Conservation (phyloP, 2,797 vertebrate genomes). For the Anguilla pacifica region DNA sequence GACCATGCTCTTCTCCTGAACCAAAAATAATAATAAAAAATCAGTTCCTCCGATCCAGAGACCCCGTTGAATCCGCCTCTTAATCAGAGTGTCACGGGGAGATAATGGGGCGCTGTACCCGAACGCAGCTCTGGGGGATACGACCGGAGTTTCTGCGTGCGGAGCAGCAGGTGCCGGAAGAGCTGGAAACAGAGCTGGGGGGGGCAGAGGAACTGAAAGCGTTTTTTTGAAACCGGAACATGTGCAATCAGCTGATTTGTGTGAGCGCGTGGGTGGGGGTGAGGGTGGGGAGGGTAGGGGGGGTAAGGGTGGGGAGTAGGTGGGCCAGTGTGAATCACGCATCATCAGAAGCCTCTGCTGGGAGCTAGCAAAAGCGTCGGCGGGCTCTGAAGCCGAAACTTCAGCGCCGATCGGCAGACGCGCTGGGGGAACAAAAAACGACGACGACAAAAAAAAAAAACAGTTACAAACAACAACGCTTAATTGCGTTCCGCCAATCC, state of each 20-base stretch:
- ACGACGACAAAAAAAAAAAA: not conserved
- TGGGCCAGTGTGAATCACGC: not conserved
- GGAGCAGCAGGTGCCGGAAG: not conserved
- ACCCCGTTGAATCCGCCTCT: not conserved
- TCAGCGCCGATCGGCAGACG: not conserved
- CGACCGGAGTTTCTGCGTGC: not conserved
- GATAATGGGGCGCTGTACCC: not conserved
- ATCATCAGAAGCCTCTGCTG: constrained; percentile 10
- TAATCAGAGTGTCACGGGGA: not conserved
- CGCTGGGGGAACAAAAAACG: not conserved
- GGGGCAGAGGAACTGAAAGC: not conserved
- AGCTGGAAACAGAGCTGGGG: not conserved
- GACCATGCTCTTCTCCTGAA: no score
- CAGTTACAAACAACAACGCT: not conserved
- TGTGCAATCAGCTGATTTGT: constrained; percentile 7
- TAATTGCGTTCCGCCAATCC: not conserved
- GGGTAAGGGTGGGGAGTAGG: no score
- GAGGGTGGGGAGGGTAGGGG: not conserved
- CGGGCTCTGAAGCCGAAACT: not conserved
- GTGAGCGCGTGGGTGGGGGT: not conserved
- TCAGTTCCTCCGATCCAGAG: not conserved
- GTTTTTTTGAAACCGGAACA: not conserved
- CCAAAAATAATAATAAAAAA: not conserved
- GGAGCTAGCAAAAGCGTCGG: not conserved
- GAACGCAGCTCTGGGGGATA: not conserved